Base-by-base conservation (phyloP, 1,140 invertebrate species). In the Brachionus asplanchnoidis region DNA sequence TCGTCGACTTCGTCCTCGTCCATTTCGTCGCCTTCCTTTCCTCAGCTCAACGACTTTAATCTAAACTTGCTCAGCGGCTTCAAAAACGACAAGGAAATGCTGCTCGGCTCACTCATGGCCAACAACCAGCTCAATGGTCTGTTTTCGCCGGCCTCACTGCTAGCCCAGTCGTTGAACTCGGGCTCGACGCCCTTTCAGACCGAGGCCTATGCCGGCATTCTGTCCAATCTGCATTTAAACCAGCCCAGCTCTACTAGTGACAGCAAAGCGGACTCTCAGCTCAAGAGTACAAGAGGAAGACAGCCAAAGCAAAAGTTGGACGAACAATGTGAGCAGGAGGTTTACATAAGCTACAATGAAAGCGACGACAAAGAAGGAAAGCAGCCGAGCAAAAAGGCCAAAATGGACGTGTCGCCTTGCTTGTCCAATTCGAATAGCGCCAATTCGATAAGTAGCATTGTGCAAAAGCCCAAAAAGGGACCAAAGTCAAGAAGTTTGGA, bases 331-430 rank as follows among this genome's bases (percentile, higher is more conserved):
- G 73, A 77, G n/a, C 11, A 14, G 2, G 73, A 77, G 23, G 26
- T 50, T 32, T 77, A 77, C 26, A 36, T 12, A 11, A 77, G 73
- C 14, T 77, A 77, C 42, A 77, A 77, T 77, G 73, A 77, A 50
- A 77, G 32, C 20, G 73, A 77, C 26, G 73, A 77, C 20, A 77
- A 50, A 53, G 73, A 77, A 28, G 20, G 8, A 23, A 77, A 53
- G 14, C 73, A 77, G 32, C 42, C 42, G 23, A 50, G 26, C 14
- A 32, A 77, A 77, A 77, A 46, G 26, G 23, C 42, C 73, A 53
- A 77, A 50, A 77, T 20, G 14, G 42, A 44, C 46, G 20, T 77
- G 7, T 77, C 73, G n/a, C 46, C 73, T 26, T 46, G 42, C 23
- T 23, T 77, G 17, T 77, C 73, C 7, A 77, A 77, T 46, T 77